Base-by-base conservation (phyloP, 1,140 invertebrate species). In the Streblospio benedicti region DNA sequence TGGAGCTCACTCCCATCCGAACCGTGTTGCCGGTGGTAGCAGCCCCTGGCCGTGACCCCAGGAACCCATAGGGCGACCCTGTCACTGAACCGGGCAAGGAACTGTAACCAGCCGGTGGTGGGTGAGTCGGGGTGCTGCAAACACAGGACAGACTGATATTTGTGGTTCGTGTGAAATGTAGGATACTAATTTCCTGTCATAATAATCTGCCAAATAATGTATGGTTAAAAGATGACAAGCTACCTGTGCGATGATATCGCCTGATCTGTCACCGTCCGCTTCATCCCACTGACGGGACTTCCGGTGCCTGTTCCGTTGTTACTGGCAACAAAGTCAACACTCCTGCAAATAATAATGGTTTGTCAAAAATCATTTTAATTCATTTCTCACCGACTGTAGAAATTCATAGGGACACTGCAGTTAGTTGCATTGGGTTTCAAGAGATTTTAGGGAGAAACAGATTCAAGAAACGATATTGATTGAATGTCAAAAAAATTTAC, bases 251-350 rank as follows among this genome's bases (percentile, higher is more conserved):
- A 18, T 33, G 71, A 67, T 35, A 73, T 69, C 52, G 66, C 63
- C n/a, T 71, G 69, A 59, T 75, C 73, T 16, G 72, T 74, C 0
- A 71, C 67, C 2, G 73, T 70, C 18, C 71, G 45, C 20, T 68
- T 71, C 65, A 35, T 61, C 57, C 28, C 61, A 64, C n/a, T 59
- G 61, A n/a, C 56, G 38, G n/a, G n/a, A n/a, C 45, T 28, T 27
- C 30, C 45, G 9, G 51, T 27, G 12, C 3, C 2, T n/a, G 51
- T 23, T 12, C 12, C 12, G 18, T 18, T 41, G 38, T 18, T 18
- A 12, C 12, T 18, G 12, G 12, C 18, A 12, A 32, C 20, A 20
- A 53, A 32, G 12, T 53, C 51, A 28, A 53, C 51, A 32, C 51
- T 53, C 51, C 31, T 53, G 6, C 23, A 30, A 18, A 53, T 27